Conservation (phyloP, 2,888 invertebrate genomes). For the Nysson spinosus region DNA sequence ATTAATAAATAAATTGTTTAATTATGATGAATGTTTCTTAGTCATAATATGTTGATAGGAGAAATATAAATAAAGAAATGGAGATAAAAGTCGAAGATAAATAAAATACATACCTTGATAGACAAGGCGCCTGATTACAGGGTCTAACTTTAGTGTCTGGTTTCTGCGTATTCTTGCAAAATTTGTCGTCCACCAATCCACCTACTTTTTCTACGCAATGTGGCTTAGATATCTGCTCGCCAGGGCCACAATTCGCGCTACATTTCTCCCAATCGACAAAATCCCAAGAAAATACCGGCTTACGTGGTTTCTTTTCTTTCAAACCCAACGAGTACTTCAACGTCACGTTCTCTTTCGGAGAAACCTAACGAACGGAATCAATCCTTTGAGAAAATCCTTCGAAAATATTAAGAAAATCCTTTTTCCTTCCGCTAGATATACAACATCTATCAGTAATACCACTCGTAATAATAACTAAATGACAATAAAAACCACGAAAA, state of each 20-base stretch:
- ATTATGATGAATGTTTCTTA: no score
- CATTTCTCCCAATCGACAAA: conserved; percentile 79
- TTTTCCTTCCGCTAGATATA: no score
- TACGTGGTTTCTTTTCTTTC: conserved; percentile 72
- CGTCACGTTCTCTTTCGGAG: conserved; percentile 60
- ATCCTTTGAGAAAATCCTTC: no score
- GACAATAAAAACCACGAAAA: no score
- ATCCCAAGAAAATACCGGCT: conserved; percentile 78
- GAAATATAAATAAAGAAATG: no score
- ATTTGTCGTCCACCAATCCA: conserved; percentile 78
- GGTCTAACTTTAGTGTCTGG: conserved; percentile 74
- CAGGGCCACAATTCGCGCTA: conserved; percentile 80
- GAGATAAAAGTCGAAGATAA: no score
- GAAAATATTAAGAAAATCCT: no score
- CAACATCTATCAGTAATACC: no score
- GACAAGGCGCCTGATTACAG: conserved; percentile 78
- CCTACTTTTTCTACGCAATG: conserved; percentile 78
- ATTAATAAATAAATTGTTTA: no score
- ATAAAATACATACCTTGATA: conserved; percentile 48
- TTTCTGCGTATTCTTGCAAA: conserved; percentile 62
- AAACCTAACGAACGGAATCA: conserved; percentile 39
- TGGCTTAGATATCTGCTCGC: conserved; percentile 75
- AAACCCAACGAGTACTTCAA: conserved; percentile 61
- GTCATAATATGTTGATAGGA: no score
- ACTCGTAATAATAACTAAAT: no score